Conservation (phyloP, 2,888 invertebrate species). For the Acleris literana region DNA sequence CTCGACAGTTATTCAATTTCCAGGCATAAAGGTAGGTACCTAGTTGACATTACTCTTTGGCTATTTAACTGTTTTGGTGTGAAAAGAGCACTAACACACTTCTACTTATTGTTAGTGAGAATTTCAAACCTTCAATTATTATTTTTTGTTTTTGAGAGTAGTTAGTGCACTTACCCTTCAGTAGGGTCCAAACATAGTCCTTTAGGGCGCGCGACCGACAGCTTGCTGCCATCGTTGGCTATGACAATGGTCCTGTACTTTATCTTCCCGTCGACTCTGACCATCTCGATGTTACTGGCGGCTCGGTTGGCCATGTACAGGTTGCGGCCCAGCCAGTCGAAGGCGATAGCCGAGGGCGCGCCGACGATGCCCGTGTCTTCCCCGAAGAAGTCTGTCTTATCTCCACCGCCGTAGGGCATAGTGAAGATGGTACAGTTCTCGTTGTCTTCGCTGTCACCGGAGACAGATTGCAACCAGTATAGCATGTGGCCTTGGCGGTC, state of each 20-base stretch:
- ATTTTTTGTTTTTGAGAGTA: not conserved
- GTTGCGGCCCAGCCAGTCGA: conserved; percentile 98
- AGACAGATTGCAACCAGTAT: conserved; percentile 92
- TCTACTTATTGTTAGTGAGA: not conserved
- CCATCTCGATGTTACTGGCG: conserved; percentile 95
- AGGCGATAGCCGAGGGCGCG: conserved; percentile 94
- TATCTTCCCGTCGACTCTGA: conserved; percentile 92
- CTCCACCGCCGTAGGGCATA: conserved; percentile 93
- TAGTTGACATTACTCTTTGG: no score
- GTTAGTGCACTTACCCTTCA: conserved; percentile 87
- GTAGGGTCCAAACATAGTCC: conserved; percentile 95
- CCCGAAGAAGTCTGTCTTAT: conserved; percentile 89
- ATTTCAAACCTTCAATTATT: no score
- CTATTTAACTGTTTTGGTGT: no score
- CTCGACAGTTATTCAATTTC: no score
- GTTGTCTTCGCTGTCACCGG: conserved; percentile 87
- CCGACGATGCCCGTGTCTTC: conserved; percentile 93
- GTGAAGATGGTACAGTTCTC: conserved; percentile 94
- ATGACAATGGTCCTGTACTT: conserved; percentile 93
- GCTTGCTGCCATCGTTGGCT: conserved; percentile 93
- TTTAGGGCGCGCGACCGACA: conserved; percentile 94
- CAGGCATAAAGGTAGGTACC: no score
- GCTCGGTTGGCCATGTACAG: conserved; percentile 95
- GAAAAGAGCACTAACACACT: no score
- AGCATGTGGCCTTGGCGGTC: conserved; percentile 93